phyloP scores from a whole-genome alignment of 2,888 invertebrate genomes.

The Muschampia plurimacula region DNA sequence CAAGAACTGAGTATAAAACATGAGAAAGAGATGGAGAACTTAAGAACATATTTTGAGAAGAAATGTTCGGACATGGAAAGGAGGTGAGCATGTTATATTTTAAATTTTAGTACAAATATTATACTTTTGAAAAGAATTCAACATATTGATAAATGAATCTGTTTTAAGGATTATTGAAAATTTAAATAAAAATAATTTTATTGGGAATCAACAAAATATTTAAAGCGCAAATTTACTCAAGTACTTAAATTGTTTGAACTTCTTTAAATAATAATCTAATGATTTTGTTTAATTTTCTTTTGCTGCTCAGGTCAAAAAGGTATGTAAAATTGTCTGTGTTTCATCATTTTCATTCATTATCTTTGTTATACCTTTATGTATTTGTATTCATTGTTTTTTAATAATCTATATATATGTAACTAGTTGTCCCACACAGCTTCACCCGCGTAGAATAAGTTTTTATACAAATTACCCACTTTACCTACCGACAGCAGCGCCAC shows the following conservation, averaged over 20 bases:
- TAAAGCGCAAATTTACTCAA: neutral
- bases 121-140: neutral
- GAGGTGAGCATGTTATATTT: conserved; percentile 69
- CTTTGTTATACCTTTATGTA: no score
- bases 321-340: conserved; percentile 49
- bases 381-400: no score
- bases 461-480: no score
- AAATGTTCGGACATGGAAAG: conserved; percentile 93
- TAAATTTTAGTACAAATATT: neutral
- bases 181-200: no score
- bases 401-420: no score
- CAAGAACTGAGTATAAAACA: conserved; percentile 88
- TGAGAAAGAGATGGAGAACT: conserved; percentile 91
- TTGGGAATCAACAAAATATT: no score
- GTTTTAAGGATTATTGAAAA: no score
- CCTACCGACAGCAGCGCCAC: neutral
- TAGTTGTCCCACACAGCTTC: no score
- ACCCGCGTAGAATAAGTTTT: no score
- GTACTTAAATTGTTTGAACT: neutral
- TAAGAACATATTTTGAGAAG: conserved; percentile 92
- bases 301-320: conserved; percentile 64
- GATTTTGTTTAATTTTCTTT: conserved; percentile 45
- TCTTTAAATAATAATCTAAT: neutral
- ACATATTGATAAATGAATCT: no score
- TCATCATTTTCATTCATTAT: no score